Evolutionary conservation across 2,113 vertebrate species (phyloP).

Genomic region (Leucoraja erinaceus): DNA sequence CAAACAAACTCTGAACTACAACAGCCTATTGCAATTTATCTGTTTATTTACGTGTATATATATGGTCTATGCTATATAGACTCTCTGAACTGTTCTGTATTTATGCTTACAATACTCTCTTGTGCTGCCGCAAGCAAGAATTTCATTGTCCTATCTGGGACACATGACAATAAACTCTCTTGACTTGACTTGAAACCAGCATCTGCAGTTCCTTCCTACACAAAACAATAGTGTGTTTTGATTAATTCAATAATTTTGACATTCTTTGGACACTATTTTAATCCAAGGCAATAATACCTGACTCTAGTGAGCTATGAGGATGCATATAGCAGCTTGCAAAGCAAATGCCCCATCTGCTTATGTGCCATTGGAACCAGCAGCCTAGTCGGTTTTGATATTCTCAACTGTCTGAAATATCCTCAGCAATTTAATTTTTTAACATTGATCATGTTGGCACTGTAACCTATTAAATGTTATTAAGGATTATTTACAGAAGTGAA

Average conservation of each 20-base stretch:
- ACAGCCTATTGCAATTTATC: too few relatives aligned
- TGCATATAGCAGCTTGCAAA: background rate
- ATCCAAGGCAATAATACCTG: background rate
- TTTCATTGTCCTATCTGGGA: too few relatives aligned
- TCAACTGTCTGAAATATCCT: background rate
- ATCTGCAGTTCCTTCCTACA: too few relatives aligned
- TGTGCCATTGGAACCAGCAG: background rate
- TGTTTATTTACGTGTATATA: too few relatives aligned
- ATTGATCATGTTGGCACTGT: background rate
- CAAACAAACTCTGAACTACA: too few relatives aligned
- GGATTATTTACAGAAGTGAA: background rate
- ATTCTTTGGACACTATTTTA: background rate
- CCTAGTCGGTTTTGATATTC: background rate
- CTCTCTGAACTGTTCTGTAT: too few relatives aligned
- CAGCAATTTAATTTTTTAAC: background rate
- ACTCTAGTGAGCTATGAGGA: background rate
- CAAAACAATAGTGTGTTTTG: background rate
- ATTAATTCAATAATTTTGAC: background rate
- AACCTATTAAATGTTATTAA: background rate
- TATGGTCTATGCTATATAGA: too few relatives aligned
- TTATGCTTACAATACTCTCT: too few relatives aligned
- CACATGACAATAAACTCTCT: too few relatives aligned
- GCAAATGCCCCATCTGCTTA: background rate
- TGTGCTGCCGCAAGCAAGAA: too few relatives aligned
- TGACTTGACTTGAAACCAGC: too few relatives aligned